Conservation (phyloP, 2,113 vertebrate genomes). For the Chloropsis hardwickii region DNA sequence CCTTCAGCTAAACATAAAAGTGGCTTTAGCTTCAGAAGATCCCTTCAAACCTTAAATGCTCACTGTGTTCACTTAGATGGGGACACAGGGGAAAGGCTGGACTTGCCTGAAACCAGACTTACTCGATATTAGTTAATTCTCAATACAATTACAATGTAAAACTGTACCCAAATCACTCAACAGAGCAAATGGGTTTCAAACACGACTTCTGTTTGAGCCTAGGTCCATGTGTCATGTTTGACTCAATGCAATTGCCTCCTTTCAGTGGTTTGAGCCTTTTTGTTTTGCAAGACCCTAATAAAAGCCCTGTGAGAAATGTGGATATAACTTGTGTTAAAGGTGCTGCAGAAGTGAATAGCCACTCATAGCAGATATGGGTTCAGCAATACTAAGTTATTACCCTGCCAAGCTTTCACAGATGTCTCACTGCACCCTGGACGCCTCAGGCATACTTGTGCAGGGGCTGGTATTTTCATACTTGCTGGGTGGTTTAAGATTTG, state of each 20-base stretch:
- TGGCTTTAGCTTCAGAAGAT: neutral
- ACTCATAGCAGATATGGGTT: neutral
- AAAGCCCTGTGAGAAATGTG: fast-evolving
- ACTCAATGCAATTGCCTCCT: neutral
- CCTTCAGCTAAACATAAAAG: neutral
- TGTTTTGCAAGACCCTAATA: neutral
- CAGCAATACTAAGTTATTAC: neutral
- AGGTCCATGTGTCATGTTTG: neutral
- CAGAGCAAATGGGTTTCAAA: neutral
- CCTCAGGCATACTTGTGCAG: neutral
- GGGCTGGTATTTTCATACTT: neutral
- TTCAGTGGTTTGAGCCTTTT: neutral
- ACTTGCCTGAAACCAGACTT: neutral
- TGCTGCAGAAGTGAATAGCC: neutral
- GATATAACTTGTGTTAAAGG: neutral
- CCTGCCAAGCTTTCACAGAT: neutral
- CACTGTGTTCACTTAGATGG: neutral
- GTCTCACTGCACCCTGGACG: neutral
- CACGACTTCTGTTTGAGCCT: neutral
- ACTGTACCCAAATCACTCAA: neutral
- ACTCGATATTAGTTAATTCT: neutral
- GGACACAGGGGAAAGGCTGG: neutral
- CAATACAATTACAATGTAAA: neutral
- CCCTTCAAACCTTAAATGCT: neutral
- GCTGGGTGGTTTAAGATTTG: neutral